Base-by-base conservation (phyloP, 2,888 invertebrate genomes). In the Rhimphoctona megacephalus region DNA sequence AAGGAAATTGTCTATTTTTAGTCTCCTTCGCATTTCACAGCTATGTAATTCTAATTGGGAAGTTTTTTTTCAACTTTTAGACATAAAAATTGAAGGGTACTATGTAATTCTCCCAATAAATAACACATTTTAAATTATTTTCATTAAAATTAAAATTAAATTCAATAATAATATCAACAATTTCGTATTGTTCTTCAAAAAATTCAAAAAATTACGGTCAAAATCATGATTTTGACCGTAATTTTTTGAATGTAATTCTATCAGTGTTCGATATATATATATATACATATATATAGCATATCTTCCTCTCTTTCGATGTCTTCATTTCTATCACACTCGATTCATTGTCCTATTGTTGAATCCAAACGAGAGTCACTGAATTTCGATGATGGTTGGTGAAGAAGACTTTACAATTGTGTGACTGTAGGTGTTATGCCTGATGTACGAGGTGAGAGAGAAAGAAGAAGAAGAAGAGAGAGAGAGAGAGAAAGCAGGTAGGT, bases 341-440 rank as follows among this genome's bases (percentile, higher is more conserved):
- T 82, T 82, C 81, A 87, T 87, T 85, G 86, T 82, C 78, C 87
- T 72, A 85, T 87, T 86, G 85, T 80, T 83, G 57, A 82, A 78
- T 74, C 33, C 72, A 46, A 36, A 77, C 67, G 43, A 70, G 80
- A 83, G 85, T 82, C 74, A 70, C 81, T 78, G 86, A 74, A 84
- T 84, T 84, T 69, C 52, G 77, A 52, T 61, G 80, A 43, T 85
- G 52, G 61, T 36, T 69, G 54, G 57, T 69, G 73, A 82, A 77
- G 69, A 82, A 82, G 76, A 76, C 76, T 76, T 82, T 82, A 82
- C 82, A 77, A 82, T 77, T 77, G 76, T 82, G 69, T 67, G 81
- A 69, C 57, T 61, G 74, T 77, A 57, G 46, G 76, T 76, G 61
- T 61, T 70, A 61, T 77, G 46, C 19, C 46, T 66, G 57, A 70